These are phyloP conservation scores for Pavo muticus DNA, from an alignment of 2,113 vertebrate species.

Conservation along the genomic window DNA sequence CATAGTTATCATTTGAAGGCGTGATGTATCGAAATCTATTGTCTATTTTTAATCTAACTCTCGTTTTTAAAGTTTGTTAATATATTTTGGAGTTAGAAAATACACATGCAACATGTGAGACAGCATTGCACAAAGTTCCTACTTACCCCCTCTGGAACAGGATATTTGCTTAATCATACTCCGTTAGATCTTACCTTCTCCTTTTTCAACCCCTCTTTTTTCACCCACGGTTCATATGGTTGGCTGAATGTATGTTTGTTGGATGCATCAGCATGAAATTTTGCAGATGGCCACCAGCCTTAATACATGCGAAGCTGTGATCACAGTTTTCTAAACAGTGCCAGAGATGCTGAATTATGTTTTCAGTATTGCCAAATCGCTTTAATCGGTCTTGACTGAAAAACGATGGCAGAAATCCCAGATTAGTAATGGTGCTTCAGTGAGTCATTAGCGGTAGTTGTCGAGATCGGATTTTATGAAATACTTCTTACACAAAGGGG, in stretches of 20 bases:
- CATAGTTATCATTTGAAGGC: neutral
- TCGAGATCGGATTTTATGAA: neutral
- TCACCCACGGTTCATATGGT: neutral
- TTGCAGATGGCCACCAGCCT: conserved; percentile 40
- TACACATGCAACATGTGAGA: neutral
- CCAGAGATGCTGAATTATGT: conserved; percentile 39
- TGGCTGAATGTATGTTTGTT: neutral
- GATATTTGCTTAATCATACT: neutral
- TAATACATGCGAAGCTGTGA: conserved; percentile 25
- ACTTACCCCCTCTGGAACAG: neutral
- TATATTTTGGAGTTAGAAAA: neutral
- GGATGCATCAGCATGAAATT: conserved; percentile 3
- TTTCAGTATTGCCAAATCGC: conserved; percentile 41
- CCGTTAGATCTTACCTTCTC: neutral
- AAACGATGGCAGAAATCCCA: conserved; percentile 45
- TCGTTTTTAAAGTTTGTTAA: neutral
- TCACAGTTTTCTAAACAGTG: conserved; percentile 52
- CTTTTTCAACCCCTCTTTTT: neutral
- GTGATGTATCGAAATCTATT: neutral
- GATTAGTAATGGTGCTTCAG: conserved; percentile 9
- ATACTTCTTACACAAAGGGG: neutral
- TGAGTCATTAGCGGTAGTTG: conserved; percentile 35
- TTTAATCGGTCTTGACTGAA: conserved; percentile 43
- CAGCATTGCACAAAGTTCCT: neutral
- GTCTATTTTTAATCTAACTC: neutral